Evolutionary conservation across 1,140 invertebrate species (phyloP).

Genomic region (Drosophila leontia): DNA sequence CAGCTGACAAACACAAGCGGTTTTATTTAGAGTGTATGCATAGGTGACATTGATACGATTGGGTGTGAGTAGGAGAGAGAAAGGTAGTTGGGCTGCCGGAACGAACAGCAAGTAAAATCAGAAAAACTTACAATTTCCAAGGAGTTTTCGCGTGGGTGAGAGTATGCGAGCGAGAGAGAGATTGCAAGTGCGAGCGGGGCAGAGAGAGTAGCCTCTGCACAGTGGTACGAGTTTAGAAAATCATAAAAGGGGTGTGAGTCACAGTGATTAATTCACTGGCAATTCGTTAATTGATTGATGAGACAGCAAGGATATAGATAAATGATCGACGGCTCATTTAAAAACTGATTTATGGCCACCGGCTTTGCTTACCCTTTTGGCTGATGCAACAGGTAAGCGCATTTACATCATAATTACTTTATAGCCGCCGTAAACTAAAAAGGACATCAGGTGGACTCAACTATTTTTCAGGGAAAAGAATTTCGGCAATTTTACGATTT

Average conservation of each 20-base stretch:
- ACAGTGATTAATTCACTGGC: slow-evolving; percentile 14
- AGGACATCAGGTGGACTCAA: slow-evolving; percentile 2
- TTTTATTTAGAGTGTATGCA: slow-evolving; percentile 3
- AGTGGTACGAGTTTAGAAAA: slow-evolving; percentile 10
- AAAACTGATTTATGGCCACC: slow-evolving; percentile 21
- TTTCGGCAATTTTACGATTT: slow-evolving; percentile 7
- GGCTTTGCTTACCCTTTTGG: slow-evolving; percentile 4
- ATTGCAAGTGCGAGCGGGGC: background rate
- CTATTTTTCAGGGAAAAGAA: slow-evolving; percentile 4
- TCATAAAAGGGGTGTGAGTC: slow-evolving; percentile 4
- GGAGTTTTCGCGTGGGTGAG: slow-evolving; percentile 11
- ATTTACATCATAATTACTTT: slow-evolving; percentile 29
- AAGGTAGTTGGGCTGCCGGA: background rate
- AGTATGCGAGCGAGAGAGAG: background rate
- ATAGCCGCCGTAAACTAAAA: slow-evolving; percentile 21
- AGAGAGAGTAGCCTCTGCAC: slow-evolving; percentile 14
- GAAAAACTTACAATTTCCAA: slow-evolving; percentile 10
- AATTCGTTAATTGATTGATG: slow-evolving; percentile 33
- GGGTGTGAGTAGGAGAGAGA: background rate
- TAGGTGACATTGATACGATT: slow-evolving; percentile 21
- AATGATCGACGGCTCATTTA: slow-evolving; percentile 27
- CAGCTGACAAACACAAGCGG: background rate
- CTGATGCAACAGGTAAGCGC: slow-evolving; percentile 9
- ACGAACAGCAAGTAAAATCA: slow-evolving; percentile 11
- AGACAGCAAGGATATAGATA: slow-evolving; percentile 4